Evolutionary conservation across 2,113 vertebrate genomes (phyloP).

Genomic region (Pedetes capensis): DNA sequence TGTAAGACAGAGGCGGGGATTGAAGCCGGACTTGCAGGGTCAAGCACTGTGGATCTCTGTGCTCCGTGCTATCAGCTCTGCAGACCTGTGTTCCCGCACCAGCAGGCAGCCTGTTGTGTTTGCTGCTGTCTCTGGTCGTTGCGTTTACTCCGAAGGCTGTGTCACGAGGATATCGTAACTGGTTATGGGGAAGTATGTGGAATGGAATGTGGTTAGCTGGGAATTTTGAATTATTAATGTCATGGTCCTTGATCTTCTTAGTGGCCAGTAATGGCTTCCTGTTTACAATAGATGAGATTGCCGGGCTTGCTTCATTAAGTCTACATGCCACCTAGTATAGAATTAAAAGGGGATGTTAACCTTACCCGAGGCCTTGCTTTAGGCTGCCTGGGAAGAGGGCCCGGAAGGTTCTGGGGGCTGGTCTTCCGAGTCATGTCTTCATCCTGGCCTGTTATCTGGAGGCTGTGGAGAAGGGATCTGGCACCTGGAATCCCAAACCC

Average conservation of each 20-base stretch:
- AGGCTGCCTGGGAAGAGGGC: neutral
- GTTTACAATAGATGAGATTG: conserved; percentile 34
- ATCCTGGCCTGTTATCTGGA: neutral
- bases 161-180: neutral
- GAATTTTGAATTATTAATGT: conserved; percentile 69
- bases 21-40: neutral
- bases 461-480: neutral
- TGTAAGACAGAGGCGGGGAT: neutral
- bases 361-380: neutral
- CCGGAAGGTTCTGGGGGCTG: neutral
- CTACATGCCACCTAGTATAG: conserved; percentile 11
- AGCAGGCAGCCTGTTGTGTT: neutral
- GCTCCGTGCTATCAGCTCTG: neutral
- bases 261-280: conserved; percentile 45
- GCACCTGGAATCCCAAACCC: neutral
- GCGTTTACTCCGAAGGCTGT: neutral
- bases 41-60: neutral
- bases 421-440: neutral
- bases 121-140: neutral
- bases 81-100: neutral
- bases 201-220: conserved; percentile 37
- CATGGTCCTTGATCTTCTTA: conserved; percentile 25
- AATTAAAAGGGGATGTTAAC: conserved; percentile 48
- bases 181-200: conserved; percentile 36
- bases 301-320: neutral